Conservation (phyloP, 2,113 vertebrate genomes). For the Physeter macrocephalus region DNA sequence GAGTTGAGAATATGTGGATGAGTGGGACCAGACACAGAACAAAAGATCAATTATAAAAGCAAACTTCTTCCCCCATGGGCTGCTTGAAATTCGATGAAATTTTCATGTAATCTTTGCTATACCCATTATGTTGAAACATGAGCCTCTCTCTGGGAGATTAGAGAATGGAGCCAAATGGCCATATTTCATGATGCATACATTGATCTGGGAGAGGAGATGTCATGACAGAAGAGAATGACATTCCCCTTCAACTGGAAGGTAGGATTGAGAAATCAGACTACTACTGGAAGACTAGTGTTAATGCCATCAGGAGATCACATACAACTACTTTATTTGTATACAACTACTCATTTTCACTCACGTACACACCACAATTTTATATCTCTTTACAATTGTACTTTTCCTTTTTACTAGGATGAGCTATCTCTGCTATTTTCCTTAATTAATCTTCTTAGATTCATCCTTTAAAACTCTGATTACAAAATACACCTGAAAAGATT, state of each 20-base stretch:
- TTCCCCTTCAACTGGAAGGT: not conserved
- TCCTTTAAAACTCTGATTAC: not conserved
- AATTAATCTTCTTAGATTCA: not conserved
- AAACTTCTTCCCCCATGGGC: not conserved
- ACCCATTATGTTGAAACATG: conserved; percentile 49
- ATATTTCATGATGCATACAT: not conserved
- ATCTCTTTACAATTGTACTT: not conserved
- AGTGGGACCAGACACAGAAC: not conserved
- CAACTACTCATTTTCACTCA: not conserved
- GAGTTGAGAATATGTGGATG: not conserved
- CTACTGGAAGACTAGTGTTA: not conserved
- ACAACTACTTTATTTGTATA: not conserved
- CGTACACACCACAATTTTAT: not conserved
- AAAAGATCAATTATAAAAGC: not conserved
- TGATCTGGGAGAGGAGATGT: conserved; percentile 5
- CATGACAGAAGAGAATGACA: not conserved
- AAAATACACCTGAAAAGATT: not conserved
- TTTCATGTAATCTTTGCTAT: not conserved
- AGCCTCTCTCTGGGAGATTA: conserved; percentile 43
- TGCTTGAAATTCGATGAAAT: conserved; percentile 19
- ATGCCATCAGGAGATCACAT: not conserved
- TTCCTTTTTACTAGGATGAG: not conserved
- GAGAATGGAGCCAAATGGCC: conserved; percentile 16
- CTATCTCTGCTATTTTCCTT: not conserved
- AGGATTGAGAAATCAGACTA: not conserved